These are phyloP conservation scores for Eulemur rufifrons DNA, from an alignment of 2,113 vertebrate genomes.

Conservation along the genomic window DNA sequence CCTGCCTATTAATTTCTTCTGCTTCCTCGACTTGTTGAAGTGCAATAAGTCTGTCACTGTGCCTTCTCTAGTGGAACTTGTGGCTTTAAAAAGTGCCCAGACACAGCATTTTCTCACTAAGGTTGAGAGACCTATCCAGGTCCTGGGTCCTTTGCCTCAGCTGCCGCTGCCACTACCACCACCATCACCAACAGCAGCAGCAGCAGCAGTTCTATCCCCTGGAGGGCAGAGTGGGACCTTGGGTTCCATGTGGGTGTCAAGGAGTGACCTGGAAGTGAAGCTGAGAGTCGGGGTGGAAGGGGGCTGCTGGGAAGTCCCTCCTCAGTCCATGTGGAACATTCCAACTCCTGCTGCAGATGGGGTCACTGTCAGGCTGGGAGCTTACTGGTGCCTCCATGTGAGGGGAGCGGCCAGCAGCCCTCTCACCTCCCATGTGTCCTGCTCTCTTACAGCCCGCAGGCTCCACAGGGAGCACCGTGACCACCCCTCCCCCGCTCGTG, in stretches of 20 bases:
- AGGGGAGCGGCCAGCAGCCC: background rate
- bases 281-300: background rate
- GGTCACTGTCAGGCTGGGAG: background rate
- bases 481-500: constrained; percentile 93
- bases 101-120: background rate
- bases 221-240: background rate
- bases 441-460: constrained; percentile 84
- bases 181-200: too few species aligned
- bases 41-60: background rate
- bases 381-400: background rate
- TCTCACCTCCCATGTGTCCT: background rate
- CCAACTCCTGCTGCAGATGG: background rate
- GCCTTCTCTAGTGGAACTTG: background rate
- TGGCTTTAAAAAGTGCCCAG: background rate
- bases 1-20: background rate
- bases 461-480: constrained; percentile 87
- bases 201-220: background rate
- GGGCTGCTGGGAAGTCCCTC: background rate
- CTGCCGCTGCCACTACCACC: background rate
- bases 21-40: background rate
- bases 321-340: background rate
- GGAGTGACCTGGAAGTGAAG: background rate
- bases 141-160: background rate
- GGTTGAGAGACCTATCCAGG: background rate
- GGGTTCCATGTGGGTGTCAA: background rate